Evolutionary conservation across 2,113 vertebrate species (phyloP), one percentile per base, ranked within the genome.

Genomic region (Myiozetetes cayanensis): DNA sequence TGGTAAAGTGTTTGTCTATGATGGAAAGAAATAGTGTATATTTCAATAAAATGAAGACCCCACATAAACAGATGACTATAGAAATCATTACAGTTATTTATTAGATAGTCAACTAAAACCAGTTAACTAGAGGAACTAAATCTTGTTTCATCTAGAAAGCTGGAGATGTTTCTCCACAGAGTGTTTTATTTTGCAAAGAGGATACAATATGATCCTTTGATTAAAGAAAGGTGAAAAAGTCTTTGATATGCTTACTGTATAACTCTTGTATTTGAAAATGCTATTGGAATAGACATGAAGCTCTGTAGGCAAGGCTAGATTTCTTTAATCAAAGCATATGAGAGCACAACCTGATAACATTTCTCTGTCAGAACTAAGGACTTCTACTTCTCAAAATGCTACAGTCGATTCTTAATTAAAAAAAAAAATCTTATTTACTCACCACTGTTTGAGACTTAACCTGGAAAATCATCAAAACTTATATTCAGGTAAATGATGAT

Each of bases 121-220:
- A 44, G 9, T 23, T 75, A 62, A 76, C 28, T 72, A 49, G 12
- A 65, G 20, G 77, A 67, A 78, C n/a, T 2, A 75, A 80, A 44
- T 39, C 18, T 24, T 80, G 2, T 83, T 65, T 31, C 28, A 33
- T 47, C 28, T 58, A 81, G 35, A 77, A 85, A 70, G 5, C 4
- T 55, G 30, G 19, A 50, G 4, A 24, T 47, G 9, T 35, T 85
- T 67, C n/a, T 89, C 13, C 37, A 76, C 19, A 13, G 63, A 63
- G 10, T 28, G 2, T 11, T 93, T 79, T 61, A 30, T 56, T 59
- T 89, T 58, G 72, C 15, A 62, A 50, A 80, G 28, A 68, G 5
- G 9, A n/a, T 74, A 37, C 21, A 27, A 2, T 58, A 43, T 0
- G 0, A 35, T 63, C 21, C 7, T 15, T 62, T 81, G 24, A 9